Base-by-base conservation (phyloP, 23 tunicate genomes). In the Ciona savignyi region DNA sequence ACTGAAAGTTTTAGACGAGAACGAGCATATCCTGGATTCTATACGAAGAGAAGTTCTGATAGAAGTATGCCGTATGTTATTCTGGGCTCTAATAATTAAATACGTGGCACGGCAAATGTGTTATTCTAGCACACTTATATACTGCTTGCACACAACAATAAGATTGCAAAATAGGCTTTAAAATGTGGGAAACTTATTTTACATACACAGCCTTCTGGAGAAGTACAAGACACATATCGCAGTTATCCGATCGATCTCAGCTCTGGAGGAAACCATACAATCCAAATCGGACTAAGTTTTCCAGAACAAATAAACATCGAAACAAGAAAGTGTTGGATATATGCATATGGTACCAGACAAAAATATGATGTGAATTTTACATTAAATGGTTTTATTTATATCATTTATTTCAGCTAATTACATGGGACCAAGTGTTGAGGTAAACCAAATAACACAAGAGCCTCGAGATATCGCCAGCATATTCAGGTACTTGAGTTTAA, bases 361-460 rank as follows among this genome's bases (percentile, higher is more conserved):
- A 11, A 20, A 49, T 49, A 49, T 49, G 61, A 49, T 49, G 61
- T 49, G 20, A 11, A 20, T 20, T 49, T 49, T 66, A 22, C 24
- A 22, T 66, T 66, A 66, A 22, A 20, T 23, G 24, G 19, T 26
- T 66, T 0, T n/a, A n/a, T 33, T 63, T 63, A 9, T 25, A 23
- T 63, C 15, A 9, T 74, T 60, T 20, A 6, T 78, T 80, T 4
- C 69, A 86, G 93, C 85, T 25, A 86, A 80, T 49, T 75, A 65
- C 23, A 33, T 86, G 81, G 93, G 93, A 2, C 93, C 93, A 0
- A 62, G 62, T 29, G 80, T 80, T 80, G 93, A 86, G 66, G 67
- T 80, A 4, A 77, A 86, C 62, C 93, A 83, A 2, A 34, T 80
- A 11, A 80, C 77, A 21, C 32, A 86, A 51, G 70, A 80, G 35